phyloP scores from a whole-genome alignment of 2,797 vertebrate species.

The Pygocentrus nattereri region DNA sequence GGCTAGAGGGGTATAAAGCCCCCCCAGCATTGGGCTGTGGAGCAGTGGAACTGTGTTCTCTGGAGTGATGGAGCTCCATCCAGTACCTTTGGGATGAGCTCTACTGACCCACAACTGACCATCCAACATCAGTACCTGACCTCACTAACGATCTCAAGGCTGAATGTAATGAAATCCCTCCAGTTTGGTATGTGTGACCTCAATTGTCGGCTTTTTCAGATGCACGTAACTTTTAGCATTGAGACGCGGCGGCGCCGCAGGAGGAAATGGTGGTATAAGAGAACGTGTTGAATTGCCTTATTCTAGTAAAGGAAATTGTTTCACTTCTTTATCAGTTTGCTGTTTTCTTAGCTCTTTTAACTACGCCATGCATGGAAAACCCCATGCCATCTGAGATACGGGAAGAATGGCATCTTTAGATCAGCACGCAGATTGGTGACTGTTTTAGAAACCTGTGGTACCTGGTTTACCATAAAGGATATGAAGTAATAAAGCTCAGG shows the following conservation, averaged over 20 bases:
- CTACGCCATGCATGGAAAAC: constrained; percentile 18
- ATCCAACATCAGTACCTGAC: too few species aligned
- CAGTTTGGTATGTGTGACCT: not conserved
- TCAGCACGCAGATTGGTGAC: constrained; percentile 20
- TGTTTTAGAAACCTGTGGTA: constrained; percentile 23
- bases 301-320: not conserved
- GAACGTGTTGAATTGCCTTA: not conserved
- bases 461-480: constrained; percentile 25
- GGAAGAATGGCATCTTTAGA: constrained; percentile 16
- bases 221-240: too few species aligned
- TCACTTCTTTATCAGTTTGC: not conserved
- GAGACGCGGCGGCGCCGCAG: not conserved
- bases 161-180: too few species aligned
- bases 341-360: constrained; percentile 5
- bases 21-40: too few species aligned
- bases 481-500: too few species aligned
- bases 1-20: too few species aligned
- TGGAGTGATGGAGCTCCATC: too few species aligned
- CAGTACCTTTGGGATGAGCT: too few species aligned
- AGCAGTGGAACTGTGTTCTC: too few species aligned
- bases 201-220: not conserved
- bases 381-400: not conserved
- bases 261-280: not conserved
- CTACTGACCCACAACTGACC: too few species aligned
- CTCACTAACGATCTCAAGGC: too few species aligned